These are phyloP conservation scores for Ophion slaviceki DNA, from an alignment of 2,888 invertebrate genomes.

Conservation along the genomic window DNA sequence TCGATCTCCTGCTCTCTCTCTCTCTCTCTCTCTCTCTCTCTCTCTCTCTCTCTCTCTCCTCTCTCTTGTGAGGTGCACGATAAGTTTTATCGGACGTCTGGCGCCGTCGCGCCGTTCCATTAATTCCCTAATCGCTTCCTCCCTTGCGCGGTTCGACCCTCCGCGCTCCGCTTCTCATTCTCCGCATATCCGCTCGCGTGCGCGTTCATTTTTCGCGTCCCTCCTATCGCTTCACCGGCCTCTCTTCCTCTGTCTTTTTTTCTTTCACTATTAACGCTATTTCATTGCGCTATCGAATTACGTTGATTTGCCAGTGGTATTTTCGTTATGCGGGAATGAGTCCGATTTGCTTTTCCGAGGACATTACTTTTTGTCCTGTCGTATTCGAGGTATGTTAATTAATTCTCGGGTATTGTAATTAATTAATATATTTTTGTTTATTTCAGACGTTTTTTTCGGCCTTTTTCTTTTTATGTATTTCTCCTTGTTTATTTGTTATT, in stretches of 20 bases:
- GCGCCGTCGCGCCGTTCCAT: constrained; percentile 78
- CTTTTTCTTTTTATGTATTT: no score
- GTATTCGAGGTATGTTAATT: no score
- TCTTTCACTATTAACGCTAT: neutral
- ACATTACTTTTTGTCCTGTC: no score
- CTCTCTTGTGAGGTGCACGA: constrained; percentile 70
- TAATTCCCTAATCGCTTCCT: constrained; percentile 74
- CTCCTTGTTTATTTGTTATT: no score
- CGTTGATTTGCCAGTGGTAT: no score
- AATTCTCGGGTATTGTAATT: no score
- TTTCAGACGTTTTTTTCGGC: no score
- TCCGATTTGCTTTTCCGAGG: no score
- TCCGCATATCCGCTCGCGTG: constrained; percentile 49
- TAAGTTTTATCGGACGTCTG: constrained; percentile 76
- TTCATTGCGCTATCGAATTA: no score
- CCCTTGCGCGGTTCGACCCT: constrained; percentile 47
- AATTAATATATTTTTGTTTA: no score
- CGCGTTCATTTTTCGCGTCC: constrained; percentile 42
- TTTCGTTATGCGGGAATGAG: no score
- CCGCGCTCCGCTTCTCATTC: constrained; percentile 1
- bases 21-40: constrained; percentile 3
- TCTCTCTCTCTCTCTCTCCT: constrained; percentile 13
- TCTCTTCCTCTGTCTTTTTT: neutral
- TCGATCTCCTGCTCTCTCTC: neutral
- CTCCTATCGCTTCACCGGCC: neutral